Base-by-base conservation (phyloP, 2,888 invertebrate species). In the Epinotia brunnichana region DNA sequence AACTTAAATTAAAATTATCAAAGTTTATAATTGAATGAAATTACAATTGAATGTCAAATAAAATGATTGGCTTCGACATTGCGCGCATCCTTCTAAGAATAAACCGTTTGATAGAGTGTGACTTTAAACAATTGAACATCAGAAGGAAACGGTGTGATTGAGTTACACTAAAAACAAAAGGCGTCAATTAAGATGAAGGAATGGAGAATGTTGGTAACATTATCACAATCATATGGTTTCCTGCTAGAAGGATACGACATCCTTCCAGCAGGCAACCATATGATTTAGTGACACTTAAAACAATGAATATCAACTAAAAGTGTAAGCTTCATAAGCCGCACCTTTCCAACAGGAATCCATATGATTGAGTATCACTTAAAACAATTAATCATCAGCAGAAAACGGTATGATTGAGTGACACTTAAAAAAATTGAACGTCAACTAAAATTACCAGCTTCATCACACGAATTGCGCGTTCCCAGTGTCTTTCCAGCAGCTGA, bases 401-500 rank as follows among this genome's bases (percentile, higher is more conserved):
- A 35, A 9, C 35, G 0, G 9, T 35, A 35, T 2, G 9, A 35
- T 17, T 29, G 35, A 59, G n/a, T 24, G 2, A 48, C 21, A 48
- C 24, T 24, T 48, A 53, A 39, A 56, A 56, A 10, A 74, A 54
- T 35, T 29, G 56, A 64, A 68, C 51, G 21, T 57, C 21, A 57
- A 63, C 54, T 19, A 56, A 69, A 84, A 84, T 74, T 62, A 70
- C 76, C 78, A 75, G 76, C 77, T 76, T 78, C 79, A 85, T 87
- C 90, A 89, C 94, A 96, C 94, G 69, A 94, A 95, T 79, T 94
- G 94, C 44, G 94, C 91, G 7, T 88, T 90, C 3, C 94, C 93
- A 0, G 95, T 94, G 77, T 95, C 95, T 83, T 96, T 96, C 95
- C 96, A 96, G 80, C 96, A 95, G 74, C 94, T 94, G 86, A 96